Base-by-base conservation (phyloP, 2,888 invertebrate genomes). In the Alloplasta piceator region DNA sequence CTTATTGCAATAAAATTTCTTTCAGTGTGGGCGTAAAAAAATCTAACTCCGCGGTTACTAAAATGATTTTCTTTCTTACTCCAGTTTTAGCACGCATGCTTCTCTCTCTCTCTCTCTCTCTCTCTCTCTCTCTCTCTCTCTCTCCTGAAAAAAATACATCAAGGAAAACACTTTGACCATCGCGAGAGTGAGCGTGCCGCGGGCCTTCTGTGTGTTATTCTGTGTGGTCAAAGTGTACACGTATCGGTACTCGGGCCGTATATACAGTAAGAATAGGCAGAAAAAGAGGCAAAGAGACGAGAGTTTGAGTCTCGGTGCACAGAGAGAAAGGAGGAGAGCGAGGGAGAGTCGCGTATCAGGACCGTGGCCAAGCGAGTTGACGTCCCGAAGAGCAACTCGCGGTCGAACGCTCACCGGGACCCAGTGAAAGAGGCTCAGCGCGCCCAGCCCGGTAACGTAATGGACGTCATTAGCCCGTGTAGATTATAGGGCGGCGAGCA, bases 401-500 rank as follows among this genome's bases (percentile, higher is more conserved):
- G 87, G 87, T 87, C 85, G 87, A 85, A 78, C 78, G 78, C 56
- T 68, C 41, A 12, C 60, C 50, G 36, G 75, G 60, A 74, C 67
- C 64, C 48, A 36, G 52, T 58, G 6, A 52, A 52, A 61, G 61
- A 60, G 61, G 56, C 56, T 66, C 63, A 73, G 78, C 76, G 74
- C 26, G 78, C 67, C 67, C 75, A 87, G 89, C 88, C 89, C 89
- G 85, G 90, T 89, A 91, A 90, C 90, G 90, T 92, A 92, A 92
- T 92, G 92, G 92, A 92, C 92, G 92, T 92, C 91, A 92, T 92
- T 92, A 92, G 91, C 89, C 88, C 87, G 90, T 89, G 91, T 91
- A 92, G 92, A 92, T 92, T 92, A 92, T 92, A 92, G 92, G 91
- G 92, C 92, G 92, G 92, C 91, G 87, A 87, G 90, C 90, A 90